These are phyloP conservation scores for Pocillopora meandrina DNA, from an alignment of 92 coral and sea anemone species.

Conservation along the genomic window DNA sequence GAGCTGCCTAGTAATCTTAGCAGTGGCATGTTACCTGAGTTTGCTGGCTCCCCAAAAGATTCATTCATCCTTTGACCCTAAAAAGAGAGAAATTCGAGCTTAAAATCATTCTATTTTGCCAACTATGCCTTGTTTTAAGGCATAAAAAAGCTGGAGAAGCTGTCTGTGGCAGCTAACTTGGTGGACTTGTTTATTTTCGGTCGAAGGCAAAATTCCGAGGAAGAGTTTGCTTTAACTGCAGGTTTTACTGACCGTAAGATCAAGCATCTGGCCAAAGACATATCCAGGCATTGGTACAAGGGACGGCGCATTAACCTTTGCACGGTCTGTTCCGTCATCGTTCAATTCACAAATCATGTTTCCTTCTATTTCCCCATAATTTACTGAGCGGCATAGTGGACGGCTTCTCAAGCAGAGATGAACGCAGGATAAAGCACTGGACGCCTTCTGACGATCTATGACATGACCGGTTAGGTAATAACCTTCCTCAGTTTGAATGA, in stretches of 20 bases:
- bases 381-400: not conserved
- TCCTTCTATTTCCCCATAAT: not conserved
- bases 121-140: too few species aligned
- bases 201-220: slow-evolving; percentile 17
- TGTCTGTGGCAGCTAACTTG: not conserved
- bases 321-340: not conserved
- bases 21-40: too few species aligned
- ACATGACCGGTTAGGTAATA: not conserved
- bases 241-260: too few species aligned
- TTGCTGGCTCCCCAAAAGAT: too few species aligned
- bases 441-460: not conserved
- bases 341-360: not conserved
- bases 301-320: too few species aligned
- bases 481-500: not conserved
- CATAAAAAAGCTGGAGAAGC: too few species aligned
- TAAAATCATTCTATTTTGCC: too few species aligned
- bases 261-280: not conserved
- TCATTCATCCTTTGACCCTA: too few species aligned
- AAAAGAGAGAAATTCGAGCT: too few species aligned
- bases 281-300: too few species aligned
- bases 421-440: not conserved
- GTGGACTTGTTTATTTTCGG: too few species aligned
- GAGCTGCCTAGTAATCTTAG: too few species aligned
- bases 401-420: not conserved
- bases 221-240: not conserved